Evolutionary conservation across 1,140 invertebrate species (phyloP).

Genomic region (Pentalonia nigronervosa): DNA sequence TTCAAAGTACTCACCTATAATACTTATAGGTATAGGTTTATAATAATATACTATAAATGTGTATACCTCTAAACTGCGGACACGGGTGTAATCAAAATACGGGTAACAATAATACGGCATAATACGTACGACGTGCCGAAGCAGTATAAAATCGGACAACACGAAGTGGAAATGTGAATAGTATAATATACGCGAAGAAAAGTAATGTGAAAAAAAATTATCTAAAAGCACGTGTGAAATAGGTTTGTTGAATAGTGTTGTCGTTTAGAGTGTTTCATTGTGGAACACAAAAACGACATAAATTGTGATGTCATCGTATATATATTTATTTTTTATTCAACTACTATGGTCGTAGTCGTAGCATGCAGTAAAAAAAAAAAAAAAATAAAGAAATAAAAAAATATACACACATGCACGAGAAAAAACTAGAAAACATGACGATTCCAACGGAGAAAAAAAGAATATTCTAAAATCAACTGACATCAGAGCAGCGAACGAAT

Average conservation of each 20-base stretch:
- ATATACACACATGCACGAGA: background rate
- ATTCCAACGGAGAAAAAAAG: background rate
- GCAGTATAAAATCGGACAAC: background rate
- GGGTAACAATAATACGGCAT: background rate
- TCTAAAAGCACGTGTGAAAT: constrained; percentile 5
- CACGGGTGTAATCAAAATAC: background rate
- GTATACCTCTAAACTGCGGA: background rate
- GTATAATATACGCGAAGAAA: background rate
- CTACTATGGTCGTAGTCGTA: background rate
- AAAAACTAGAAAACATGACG: constrained; percentile 27
- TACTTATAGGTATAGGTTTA: background rate
- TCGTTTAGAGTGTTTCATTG: constrained; percentile 46
- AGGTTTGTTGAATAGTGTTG: constrained; percentile 39
- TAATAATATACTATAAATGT: background rate
- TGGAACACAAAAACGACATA: constrained; percentile 31
- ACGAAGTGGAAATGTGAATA: background rate
- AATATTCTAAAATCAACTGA: constrained; percentile 35
- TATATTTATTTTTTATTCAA: constrained; percentile 16
- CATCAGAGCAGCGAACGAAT: background rate
- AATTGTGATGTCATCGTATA: constrained; percentile 36
- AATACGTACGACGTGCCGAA: background rate
- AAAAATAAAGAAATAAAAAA: background rate
- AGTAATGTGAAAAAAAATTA: constrained; percentile 6
- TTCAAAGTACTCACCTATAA: background rate
- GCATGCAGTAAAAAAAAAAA: constrained; percentile 3